These are phyloP conservation scores for Paramormyrops kingsleyae DNA, from an alignment of 2,113 vertebrate genomes.

Conservation along the genomic window DNA sequence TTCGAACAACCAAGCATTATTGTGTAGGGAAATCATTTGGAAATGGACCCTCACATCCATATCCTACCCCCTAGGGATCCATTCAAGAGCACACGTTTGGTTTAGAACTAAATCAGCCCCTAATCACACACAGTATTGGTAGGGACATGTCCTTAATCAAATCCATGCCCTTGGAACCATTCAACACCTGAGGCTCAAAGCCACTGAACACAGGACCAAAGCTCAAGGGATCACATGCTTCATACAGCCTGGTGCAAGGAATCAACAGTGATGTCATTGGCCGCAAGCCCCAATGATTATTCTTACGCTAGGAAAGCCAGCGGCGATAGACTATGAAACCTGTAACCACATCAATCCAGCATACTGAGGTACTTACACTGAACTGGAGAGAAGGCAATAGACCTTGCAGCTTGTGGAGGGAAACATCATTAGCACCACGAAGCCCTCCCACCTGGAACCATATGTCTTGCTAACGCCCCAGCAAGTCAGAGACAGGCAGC, in stretches of 20 bases:
- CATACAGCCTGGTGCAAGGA: background rate
- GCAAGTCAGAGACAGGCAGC: background rate
- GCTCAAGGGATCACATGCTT: background rate
- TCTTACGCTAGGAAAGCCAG: background rate
- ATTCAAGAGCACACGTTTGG: background rate
- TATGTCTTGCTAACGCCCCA: background rate
- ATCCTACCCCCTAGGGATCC: background rate
- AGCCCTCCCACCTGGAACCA: background rate
- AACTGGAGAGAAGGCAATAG: background rate
- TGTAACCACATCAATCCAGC: background rate
- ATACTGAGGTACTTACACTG: background rate
- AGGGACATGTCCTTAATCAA: background rate
- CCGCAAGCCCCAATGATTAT: background rate
- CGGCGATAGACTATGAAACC: background rate
- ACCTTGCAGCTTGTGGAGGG: background rate
- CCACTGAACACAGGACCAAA: background rate
- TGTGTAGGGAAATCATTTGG: background rate
- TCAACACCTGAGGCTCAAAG: background rate
- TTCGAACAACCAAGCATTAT: background rate
- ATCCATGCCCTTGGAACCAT: background rate
- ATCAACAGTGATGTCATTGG: background rate
- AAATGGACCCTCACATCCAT: background rate
- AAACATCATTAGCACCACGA: background rate
- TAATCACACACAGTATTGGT: background rate
- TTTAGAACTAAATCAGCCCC: background rate